Conservation (phyloP, 2,113 vertebrate genomes). For the Gracilinanus agilis region DNA sequence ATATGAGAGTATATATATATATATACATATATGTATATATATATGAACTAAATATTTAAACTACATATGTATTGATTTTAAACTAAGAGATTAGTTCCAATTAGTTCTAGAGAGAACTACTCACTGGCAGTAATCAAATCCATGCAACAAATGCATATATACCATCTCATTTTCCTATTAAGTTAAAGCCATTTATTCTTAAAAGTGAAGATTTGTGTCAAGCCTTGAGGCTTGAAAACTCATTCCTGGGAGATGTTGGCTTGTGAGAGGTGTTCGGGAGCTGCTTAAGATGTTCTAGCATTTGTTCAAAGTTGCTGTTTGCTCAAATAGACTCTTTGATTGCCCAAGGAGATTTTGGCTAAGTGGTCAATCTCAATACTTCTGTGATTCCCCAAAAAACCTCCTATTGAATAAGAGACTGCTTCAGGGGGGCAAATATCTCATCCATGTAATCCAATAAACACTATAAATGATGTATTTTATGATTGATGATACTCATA, state of each 20-base stretch:
- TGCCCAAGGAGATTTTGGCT: not conserved
- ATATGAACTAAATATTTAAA: not conserved
- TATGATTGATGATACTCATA: not conserved
- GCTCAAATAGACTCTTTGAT: not conserved
- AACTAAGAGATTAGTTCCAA: constrained; percentile 42
- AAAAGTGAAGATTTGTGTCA: not conserved
- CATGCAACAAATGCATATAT: constrained; percentile 16
- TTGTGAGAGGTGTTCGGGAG: not conserved
- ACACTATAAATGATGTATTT: not conserved
- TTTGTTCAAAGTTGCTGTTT: not conserved
- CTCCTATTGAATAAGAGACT: not conserved
- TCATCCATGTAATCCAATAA: not conserved
- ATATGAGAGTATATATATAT: too few species aligned
- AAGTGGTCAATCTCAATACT: not conserved
- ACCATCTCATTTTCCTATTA: not conserved
- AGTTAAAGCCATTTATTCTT: not conserved
- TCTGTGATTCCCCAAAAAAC: not conserved
- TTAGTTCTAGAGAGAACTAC: constrained; percentile 24
- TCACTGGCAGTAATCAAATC: constrained; percentile 38
- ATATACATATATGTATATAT: not conserved
- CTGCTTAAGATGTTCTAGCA: not conserved
- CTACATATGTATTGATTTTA: not conserved
- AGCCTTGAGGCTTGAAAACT: not conserved
- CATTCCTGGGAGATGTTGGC: not conserved
- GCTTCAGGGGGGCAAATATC: not conserved